phyloP scores from a whole-genome alignment of 2,797 vertebrate species.

The Synanceia verrucosa region DNA sequence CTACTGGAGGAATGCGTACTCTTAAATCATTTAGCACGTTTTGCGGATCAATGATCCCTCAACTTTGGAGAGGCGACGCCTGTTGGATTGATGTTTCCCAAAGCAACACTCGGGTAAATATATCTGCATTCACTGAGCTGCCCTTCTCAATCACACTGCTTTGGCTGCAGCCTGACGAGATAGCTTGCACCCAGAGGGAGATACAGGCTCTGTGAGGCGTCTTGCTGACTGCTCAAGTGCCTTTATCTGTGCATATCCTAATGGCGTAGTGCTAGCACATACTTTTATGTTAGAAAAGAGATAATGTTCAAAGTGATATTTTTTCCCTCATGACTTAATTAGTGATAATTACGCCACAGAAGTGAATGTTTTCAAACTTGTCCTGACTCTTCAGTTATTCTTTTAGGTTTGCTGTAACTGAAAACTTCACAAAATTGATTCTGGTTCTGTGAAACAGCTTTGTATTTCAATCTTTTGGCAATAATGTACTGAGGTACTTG shows the following conservation, averaged over 20 bases:
- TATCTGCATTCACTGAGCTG: conserved; percentile 74
- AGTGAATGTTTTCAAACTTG: conserved; percentile 56
- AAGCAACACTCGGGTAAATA: conserved; percentile 67
- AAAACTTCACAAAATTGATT: conserved; percentile 34
- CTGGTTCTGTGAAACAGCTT: conserved; percentile 31
- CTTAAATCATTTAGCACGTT: conserved; percentile 73
- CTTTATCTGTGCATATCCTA: conserved; percentile 71
- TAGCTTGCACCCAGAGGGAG: conserved; percentile 67
- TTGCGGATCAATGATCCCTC: conserved; percentile 65
- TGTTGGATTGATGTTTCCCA: conserved; percentile 70
- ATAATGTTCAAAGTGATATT: conserved; percentile 73
- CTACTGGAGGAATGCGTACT: conserved; percentile 59
- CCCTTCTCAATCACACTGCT: conserved; percentile 62
- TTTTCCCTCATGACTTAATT: conserved; percentile 73
- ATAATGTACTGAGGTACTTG: background rate
- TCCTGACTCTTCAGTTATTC: conserved; percentile 49
- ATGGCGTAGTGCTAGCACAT: conserved; percentile 46
- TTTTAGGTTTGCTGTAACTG: conserved; percentile 41
- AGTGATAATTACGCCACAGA: conserved; percentile 63
- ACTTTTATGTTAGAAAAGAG: conserved; percentile 64
- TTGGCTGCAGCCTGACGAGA: conserved; percentile 64
- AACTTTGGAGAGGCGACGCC: conserved; percentile 53
- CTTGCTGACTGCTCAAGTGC: conserved; percentile 71
- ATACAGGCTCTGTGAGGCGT: conserved; percentile 59
- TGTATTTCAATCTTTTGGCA: conserved; percentile 23